A percentile compares a stretch with the other conserved stretches of the same genome.
phyloP scores from a whole-genome alignment of 2,888 invertebrate species.

The Leptinotarsa tumamoca region DNA sequence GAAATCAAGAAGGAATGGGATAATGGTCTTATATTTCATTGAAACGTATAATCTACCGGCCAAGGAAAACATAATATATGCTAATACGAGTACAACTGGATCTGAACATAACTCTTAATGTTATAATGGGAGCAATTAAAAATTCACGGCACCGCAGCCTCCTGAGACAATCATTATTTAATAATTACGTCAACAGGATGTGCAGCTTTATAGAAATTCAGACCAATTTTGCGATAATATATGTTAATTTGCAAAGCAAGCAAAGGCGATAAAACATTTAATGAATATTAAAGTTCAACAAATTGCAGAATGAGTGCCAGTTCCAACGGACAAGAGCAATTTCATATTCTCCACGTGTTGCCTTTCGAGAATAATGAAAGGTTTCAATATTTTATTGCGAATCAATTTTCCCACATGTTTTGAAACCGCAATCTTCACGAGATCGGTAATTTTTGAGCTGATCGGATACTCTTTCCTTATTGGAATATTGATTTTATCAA shows the following conservation, averaged over 20 bases:
- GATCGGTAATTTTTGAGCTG: slow-evolving; percentile 2
- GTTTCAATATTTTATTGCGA: background rate
- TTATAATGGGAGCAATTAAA: slow-evolving; percentile 8
- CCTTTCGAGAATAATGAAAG: background rate
- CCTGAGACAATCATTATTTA: slow-evolving; percentile 19
- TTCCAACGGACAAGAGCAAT: slow-evolving; percentile 2
- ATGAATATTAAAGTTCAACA: slow-evolving; percentile 16
- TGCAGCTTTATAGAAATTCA: slow-evolving; percentile 11
- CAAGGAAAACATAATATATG: slow-evolving; percentile 10
- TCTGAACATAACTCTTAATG: slow-evolving; percentile 8
- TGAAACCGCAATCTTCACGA: background rate
- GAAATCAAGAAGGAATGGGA: background rate
- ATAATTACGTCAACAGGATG: slow-evolving; percentile 19
- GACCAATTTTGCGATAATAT: slow-evolving; percentile 17
- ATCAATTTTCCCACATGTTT: slow-evolving; percentile 1
- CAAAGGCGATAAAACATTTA: slow-evolving; percentile 7
- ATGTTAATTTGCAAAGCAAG: slow-evolving; percentile 15
- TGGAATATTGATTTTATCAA: background rate
- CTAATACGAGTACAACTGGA: background rate
- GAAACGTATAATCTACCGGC: background rate
- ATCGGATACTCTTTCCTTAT: background rate
- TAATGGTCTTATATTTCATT: background rate
- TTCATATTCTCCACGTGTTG: slow-evolving; percentile 10
- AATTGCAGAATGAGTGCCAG: slow-evolving; percentile 10
- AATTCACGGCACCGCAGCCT: background rate